Conservation (phyloP, 2,113 vertebrate species). For the Notothenia rossii region DNA sequence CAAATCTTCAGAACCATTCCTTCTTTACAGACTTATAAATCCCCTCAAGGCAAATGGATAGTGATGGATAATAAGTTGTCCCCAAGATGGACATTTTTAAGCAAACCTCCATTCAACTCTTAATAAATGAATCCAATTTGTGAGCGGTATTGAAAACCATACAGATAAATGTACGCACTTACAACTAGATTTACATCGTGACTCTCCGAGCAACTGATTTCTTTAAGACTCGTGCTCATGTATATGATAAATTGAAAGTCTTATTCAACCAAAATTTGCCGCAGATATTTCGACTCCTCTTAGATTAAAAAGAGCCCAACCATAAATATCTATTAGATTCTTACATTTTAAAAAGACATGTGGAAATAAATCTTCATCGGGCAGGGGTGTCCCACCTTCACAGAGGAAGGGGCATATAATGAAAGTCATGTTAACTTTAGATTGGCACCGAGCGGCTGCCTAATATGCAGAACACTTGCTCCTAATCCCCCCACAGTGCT, state of each 20-base stretch:
- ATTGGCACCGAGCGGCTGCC: slow-evolving; percentile 51
- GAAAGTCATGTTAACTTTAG: slow-evolving; percentile 65
- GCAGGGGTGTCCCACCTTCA: slow-evolving; percentile 59
- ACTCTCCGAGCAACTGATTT: slow-evolving; percentile 25
- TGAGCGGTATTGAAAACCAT: slow-evolving; percentile 6
- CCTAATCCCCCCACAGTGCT: neutral
- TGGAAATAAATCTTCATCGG: slow-evolving; percentile 75
- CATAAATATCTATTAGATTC: slow-evolving; percentile 82
- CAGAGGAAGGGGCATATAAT: slow-evolving; percentile 54
- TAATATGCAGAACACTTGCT: slow-evolving; percentile 54
- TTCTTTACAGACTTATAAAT: neutral
- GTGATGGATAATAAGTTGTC: slow-evolving; percentile 1
- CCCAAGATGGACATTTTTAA: neutral
- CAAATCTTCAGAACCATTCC: neutral
- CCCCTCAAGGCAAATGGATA: neutral
- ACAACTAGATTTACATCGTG: slow-evolving; percentile 28
- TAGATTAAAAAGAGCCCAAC: slow-evolving; percentile 80
- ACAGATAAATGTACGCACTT: slow-evolving; percentile 10
- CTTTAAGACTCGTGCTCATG: slow-evolving; percentile 33
- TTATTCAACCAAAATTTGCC: slow-evolving; percentile 65
- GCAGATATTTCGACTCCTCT: slow-evolving; percentile 68
- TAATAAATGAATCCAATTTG: slow-evolving; percentile 33
- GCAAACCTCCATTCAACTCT: slow-evolving; percentile 10
- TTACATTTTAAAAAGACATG: slow-evolving; percentile 61
- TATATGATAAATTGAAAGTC: slow-evolving; percentile 75